A percentile compares a stretch with the other conserved stretches of the same genome.
Conservation (phyloP, 2,888 invertebrate genomes). For the Sabellastarte sp. region DNA sequence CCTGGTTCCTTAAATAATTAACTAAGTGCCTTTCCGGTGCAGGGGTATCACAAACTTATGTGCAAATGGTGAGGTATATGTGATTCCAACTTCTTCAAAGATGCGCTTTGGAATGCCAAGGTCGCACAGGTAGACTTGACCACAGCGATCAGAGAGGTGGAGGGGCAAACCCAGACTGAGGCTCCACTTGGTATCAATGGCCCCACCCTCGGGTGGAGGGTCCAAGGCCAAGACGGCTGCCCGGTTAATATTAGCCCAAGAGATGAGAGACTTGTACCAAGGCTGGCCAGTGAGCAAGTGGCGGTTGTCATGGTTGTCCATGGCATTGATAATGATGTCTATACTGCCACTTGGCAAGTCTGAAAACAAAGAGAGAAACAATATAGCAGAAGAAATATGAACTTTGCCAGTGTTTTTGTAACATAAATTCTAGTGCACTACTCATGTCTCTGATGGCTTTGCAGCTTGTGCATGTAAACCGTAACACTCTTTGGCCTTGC, state of each 20-base stretch:
- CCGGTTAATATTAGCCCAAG: constrained; percentile 72
- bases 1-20: too few relatives aligned
- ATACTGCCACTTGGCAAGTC: constrained; percentile 20
- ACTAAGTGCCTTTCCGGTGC: too few relatives aligned
- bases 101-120: constrained; percentile 77
- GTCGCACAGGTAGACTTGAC: constrained; percentile 77
- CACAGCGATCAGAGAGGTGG: constrained; percentile 65
- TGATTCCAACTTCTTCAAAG: constrained; percentile 74
- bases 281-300: constrained; percentile 29
- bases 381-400: too few relatives aligned
- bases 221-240: constrained; percentile 76
- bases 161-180: constrained; percentile 73
- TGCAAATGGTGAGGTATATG: constrained; percentile 82
- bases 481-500: too few relatives aligned
- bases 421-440: too few relatives aligned
- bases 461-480: too few relatives aligned
- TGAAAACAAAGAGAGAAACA: constrained; percentile 4
- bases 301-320: constrained; percentile 48
- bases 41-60: constrained; percentile 76
- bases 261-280: constrained; percentile 64
- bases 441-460: too few relatives aligned
- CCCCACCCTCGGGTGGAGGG: constrained; percentile 69
- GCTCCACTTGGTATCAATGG: constrained; percentile 67
- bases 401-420: too few relatives aligned
- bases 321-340: constrained; percentile 13